Evolutionary conservation across 2,113 vertebrate genomes (phyloP), one percentile per base, ranked within the genome.

Genomic region (Barbus barbus): DNA sequence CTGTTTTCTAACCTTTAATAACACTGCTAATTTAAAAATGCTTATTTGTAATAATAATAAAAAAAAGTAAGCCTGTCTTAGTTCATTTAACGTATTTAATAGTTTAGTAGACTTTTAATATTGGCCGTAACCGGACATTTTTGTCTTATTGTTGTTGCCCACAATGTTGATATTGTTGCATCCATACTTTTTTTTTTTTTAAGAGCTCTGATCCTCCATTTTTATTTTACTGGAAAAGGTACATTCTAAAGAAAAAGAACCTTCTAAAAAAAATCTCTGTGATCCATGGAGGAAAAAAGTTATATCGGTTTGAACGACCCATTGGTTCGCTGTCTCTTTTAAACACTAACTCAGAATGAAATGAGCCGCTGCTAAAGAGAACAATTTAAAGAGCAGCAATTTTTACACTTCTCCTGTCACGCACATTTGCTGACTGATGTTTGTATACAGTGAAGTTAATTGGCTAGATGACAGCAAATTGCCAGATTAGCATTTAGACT

Each of bases 381-480:
- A 56, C 79, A 28, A 75, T 75, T 67, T 80, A 80, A 65, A 80
- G 38, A 80, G 78, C 60, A 46, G 18, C 38, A 12, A 67, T 31
- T 48, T 48, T 46, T 16, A 46, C 22, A 38, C 36, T 63, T 48
- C 48, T n/a, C 5, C 63, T 16, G 79, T 81, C 79, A 81, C 5
- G 44, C 46, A 44, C 60, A 44, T 63, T 80, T 80, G 41, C 78
- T 80, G 79, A 81, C 20, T 71, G 79, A 81, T 81, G 79, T 71
- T 81, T 71, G 79, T 71, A 24, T 69, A 81, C 44, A 81, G 41
- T 71, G 28, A 69, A 81, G 63, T 51, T 81, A 81, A 81, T 81
- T 81, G 79, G 31, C 26, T 81, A 24, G 79, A 81, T 71, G 63
- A 81, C 65, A 38, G 79, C 79, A 81, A 81, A 81, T 81, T 81